phyloP scores from a whole-genome alignment of 2,888 invertebrate species.

The Nesidiocoris tenuis region DNA sequence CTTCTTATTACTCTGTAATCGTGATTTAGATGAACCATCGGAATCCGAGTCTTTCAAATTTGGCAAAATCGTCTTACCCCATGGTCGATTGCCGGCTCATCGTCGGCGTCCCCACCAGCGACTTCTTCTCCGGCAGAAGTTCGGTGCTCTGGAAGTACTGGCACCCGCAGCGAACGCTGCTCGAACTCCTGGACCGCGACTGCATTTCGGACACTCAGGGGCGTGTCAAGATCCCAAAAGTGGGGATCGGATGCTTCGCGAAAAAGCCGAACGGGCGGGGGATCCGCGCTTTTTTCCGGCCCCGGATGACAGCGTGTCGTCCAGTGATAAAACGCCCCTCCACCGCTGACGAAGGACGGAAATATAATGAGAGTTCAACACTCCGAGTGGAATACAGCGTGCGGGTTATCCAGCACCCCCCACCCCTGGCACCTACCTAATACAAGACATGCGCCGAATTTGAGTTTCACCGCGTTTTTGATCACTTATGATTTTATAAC shows the following conservation, averaged over 20 bases:
- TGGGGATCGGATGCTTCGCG: background rate
- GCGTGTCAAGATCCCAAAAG: background rate
- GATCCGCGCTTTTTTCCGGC: background rate
- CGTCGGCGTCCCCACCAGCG: constrained; percentile 63
- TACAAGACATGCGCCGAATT: no score
- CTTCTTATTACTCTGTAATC: no score
- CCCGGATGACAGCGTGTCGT: background rate
- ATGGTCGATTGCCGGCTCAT: constrained; percentile 35
- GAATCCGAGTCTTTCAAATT: no score
- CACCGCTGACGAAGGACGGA: background rate
- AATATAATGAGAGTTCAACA: background rate
- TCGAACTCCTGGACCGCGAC: constrained; percentile 54
- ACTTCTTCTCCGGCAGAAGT: constrained; percentile 71
- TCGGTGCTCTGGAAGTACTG: constrained; percentile 82
- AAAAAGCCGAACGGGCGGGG: background rate
- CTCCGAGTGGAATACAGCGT: background rate
- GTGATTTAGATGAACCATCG: no score
- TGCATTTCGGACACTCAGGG: constrained; percentile 30
- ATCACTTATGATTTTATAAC: no score
- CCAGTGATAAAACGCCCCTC: background rate
- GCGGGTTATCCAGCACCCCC: background rate
- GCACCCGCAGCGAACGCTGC: constrained; percentile 82
- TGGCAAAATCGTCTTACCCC: constrained; percentile 44
- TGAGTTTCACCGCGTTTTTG: no score
- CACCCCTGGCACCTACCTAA: no score